Conservation (phyloP, 2,888 invertebrate genomes). For the Cheilosia soror region DNA sequence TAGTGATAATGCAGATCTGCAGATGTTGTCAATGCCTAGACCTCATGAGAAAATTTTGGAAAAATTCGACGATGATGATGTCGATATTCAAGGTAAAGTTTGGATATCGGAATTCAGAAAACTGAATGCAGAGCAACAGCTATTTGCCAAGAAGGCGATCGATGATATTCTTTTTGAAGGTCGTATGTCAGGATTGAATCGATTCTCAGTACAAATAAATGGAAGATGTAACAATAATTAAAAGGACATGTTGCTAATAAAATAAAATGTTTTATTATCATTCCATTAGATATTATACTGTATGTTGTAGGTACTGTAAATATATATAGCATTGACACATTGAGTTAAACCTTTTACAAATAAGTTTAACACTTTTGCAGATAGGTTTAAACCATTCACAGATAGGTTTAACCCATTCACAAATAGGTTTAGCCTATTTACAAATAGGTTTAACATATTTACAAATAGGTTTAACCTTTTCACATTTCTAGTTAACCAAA, state of each 20-base stretch:
- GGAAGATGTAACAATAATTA: neutral
- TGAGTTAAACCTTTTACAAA: no score
- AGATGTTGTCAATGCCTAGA: neutral
- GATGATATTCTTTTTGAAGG: conserved; percentile 75
- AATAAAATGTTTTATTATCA: no score
- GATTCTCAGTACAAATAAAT: conserved; percentile 69
- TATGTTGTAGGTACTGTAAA: no score
- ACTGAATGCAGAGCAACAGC: conserved; percentile 57
- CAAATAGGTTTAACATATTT: no score
- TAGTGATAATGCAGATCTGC: neutral
- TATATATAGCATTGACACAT: no score
- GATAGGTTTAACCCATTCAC: no score
- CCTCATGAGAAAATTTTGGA: neutral
- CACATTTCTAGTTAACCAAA: no score
- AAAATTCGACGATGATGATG: conserved; percentile 49
- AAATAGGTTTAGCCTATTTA: no score
- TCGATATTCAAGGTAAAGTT: conserved; percentile 53
- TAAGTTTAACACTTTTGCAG: no score
- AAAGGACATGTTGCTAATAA: neutral
- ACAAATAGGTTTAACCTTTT: no score
- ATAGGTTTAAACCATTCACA: no score
- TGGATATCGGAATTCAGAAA: conserved; percentile 68
- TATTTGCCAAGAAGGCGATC: conserved; percentile 75
- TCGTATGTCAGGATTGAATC: conserved; percentile 54
- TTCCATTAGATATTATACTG: no score